Percentiles rank a stretch among this genome's conserved stretches.
phyloP scores from a whole-genome alignment of 2,113 vertebrate species.

The Tympanuchus pallidicinctus region DNA sequence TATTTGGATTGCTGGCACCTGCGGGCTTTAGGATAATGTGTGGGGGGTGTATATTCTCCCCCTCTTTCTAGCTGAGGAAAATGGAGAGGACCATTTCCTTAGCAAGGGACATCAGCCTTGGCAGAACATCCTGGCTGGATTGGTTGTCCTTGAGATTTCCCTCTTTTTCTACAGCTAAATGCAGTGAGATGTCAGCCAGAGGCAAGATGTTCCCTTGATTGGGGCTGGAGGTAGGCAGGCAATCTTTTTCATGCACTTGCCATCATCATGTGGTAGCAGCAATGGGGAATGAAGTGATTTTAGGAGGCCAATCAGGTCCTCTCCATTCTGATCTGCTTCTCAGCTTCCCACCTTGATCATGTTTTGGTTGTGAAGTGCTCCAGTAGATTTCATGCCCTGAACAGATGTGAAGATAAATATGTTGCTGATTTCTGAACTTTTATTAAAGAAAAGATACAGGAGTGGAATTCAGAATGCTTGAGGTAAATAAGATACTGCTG shows the following conservation, averaged over 20 bases:
- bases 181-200: slow-evolving; percentile 29
- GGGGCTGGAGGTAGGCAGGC: background rate
- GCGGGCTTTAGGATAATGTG: slow-evolving; percentile 76
- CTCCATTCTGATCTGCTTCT: background rate
- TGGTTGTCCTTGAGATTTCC: slow-evolving; percentile 61
- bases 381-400: background rate
- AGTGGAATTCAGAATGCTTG: background rate
- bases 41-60: background rate
- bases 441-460: background rate
- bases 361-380: background rate
- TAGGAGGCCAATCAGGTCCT: background rate
- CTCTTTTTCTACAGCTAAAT: slow-evolving; percentile 53
- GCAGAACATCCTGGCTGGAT: slow-evolving; percentile 51
- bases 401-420: background rate
- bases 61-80: slow-evolving; percentile 57
- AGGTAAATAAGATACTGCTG: background rate
- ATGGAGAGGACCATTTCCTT: slow-evolving; percentile 53
- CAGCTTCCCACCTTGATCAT: background rate
- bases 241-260: slow-evolving; percentile 18
- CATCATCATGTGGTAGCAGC: background rate
- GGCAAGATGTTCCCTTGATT: slow-evolving; percentile 17
- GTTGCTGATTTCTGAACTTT: background rate
- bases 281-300: slow-evolving; percentile 18
- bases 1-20: slow-evolving; percentile 84
- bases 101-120: slow-evolving; percentile 59